Base-by-base conservation (phyloP, 2,888 invertebrate genomes). In the Eudasyphora cyanicolor region DNA sequence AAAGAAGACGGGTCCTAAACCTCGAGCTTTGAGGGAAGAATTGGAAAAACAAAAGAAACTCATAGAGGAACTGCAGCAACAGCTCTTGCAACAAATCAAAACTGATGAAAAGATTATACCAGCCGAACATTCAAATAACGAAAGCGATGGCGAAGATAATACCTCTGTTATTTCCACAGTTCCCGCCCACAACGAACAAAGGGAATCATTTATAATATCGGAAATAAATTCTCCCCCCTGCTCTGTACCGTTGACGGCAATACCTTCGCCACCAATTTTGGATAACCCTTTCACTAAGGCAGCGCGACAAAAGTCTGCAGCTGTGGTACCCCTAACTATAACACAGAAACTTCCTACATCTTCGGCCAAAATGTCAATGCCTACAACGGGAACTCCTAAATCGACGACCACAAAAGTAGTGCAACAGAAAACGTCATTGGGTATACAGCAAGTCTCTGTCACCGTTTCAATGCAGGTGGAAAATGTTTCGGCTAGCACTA, bases 401-500 rank as follows among this genome's bases (percentile, higher is more conserved):
- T 35, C 70, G 4, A 76, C 84, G n/a, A 35, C 79, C 12, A 79
- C 84, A 0, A 82, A 85, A 49, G 84, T 79, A 8, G 82, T 76
- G 35, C 78, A 78, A 27, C 84, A 84, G 60, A 84, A 84, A 35
- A 84, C 84, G 3, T 81, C 84, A 10, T 27, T 84, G 67, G 85
- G 82, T 7, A 81, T 86, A 71, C 87, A 86, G 69, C 87, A 87
- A 60, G 87, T 90, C 0, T 89, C 91, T 21, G 89, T 90, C 2
- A 90, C 89, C 0, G 88, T 90, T 3, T 90, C 90, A 12, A 89
- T 90, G 90, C 90, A 89, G 54, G 87, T 90, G 78, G 79, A 86
- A 62, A 79, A 85, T 80, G 82, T 84, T 12, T 21, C 27, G 14
- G 45, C 74, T 5, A 64, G 76, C 29, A 21, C 80, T 10, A n/a